phyloP scores from a whole-genome alignment of 2,113 vertebrate genomes.

The Nasalis larvatus region DNA sequence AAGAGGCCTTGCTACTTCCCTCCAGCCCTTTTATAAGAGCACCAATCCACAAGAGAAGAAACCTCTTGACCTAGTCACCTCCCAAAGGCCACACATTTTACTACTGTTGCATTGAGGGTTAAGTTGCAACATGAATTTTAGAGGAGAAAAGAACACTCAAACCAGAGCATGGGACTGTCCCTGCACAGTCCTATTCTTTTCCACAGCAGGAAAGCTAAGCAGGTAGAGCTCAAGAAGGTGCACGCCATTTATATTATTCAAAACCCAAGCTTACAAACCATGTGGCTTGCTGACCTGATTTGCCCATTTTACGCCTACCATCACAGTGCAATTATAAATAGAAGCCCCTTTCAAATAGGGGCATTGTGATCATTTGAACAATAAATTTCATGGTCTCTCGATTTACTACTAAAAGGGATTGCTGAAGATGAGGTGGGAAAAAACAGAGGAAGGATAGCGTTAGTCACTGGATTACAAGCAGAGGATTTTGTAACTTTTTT shows the following conservation, averaged over 20 bases:
- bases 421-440: not conserved
- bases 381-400: not conserved
- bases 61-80: not conserved
- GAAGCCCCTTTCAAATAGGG: not conserved
- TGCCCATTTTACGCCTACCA: not conserved
- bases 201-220: not conserved
- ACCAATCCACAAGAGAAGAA: not conserved
- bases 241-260: not conserved
- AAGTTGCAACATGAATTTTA: not conserved
- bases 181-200: not conserved
- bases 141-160: not conserved
- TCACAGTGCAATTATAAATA: not conserved
- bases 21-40: not conserved
- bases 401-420: not conserved
- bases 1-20: not conserved
- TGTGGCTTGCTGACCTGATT: not conserved
- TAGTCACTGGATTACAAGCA: not conserved
- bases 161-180: not conserved
- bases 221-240: not conserved
- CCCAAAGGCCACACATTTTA: not conserved
- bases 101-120: not conserved
- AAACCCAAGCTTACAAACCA: not conserved
- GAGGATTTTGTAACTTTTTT: not conserved
- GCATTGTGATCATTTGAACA: not conserved
- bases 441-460: not conserved